phyloP scores from a whole-genome alignment of 2,113 vertebrate genomes.

The Abramis brama region DNA sequence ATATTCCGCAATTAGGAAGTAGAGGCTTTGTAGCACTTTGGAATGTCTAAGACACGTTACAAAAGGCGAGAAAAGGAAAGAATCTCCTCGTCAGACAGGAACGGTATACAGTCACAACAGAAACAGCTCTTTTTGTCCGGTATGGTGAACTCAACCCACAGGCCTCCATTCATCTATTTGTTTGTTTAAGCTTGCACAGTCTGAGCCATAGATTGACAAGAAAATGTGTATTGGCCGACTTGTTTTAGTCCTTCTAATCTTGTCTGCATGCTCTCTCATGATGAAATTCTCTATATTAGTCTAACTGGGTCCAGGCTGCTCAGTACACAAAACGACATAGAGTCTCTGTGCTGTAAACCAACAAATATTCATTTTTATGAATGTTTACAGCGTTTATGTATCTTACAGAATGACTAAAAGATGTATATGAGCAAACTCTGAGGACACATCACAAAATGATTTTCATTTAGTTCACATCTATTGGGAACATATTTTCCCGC shows the following conservation, averaged over 20 bases:
- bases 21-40: constrained; percentile 51
- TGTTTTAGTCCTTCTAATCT: constrained; percentile 54
- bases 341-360: constrained; percentile 61
- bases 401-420: constrained; percentile 21
- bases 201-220: constrained; percentile 42
- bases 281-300: constrained; percentile 38
- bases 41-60: constrained; percentile 53
- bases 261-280: constrained; percentile 47
- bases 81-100: constrained; percentile 46
- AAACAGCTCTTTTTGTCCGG: constrained; percentile 53
- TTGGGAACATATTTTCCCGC: constrained; percentile 66
- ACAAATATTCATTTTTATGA: constrained; percentile 53
- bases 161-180: constrained; percentile 55
- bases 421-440: neutral
- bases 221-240: constrained; percentile 31
- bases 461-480: constrained; percentile 52
- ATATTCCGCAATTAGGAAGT: constrained; percentile 49
- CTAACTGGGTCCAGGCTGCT: constrained; percentile 47
- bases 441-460: constrained; percentile 35
- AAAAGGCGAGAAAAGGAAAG: constrained; percentile 53
- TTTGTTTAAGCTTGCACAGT: constrained; percentile 52
- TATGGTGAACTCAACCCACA: constrained; percentile 50
- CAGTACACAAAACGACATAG: constrained; percentile 44
- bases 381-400: constrained; percentile 29
- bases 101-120: constrained; percentile 44